Evolutionary conservation across 1,140 invertebrate species (phyloP), one percentile per base, ranked within the genome.

Genomic region (Anadara kagoshimensis): DNA sequence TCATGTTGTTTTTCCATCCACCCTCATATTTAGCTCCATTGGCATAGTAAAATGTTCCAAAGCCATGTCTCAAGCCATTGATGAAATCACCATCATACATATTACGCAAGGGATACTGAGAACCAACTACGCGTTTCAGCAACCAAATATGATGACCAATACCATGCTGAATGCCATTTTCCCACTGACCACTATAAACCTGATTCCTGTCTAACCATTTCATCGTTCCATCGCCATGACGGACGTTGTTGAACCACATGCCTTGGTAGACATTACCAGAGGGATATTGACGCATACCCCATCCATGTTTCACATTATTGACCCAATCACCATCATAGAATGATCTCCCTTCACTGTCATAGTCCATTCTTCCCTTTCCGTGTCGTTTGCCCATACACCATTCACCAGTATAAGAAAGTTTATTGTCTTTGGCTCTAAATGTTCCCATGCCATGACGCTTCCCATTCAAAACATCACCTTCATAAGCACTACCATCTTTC

Each of bases 281-380:
- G 0, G 84, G 81, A 69, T 90, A 90, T 68, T 85, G 85, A 20
- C 89, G 74, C 5, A 78, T 83, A 10, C 89, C 89, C 81, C 81
- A 87, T 18, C 89, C 89, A 74, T 89, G 88, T 56, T 83, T 83
- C 41, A 86, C 82, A 73, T 89, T 88, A 64, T 85, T 83, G 22
- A 85, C 75, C 88, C 88, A 89, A 49, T 90, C 89, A 36, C 89
- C 89, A 69, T 90, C 86, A 81, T 89, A 90, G 69, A 81, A 90
- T 44, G 86, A 88, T 49, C 81, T 82, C 7, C 86, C 85, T 41
- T 84, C 79, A 44, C 54, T 58, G 70, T 88, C 86, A 81, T 88
- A 89, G 18, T 87, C 80, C 79, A 90, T 84, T 53, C 83, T 79
- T 12, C 89, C 88, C 79, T 89, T 89, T 58, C 89, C 89, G 77